Evolutionary conservation across 53 echinoderm and acorn worm species (phyloP).

Genomic region (Arbacia lixula): DNA sequence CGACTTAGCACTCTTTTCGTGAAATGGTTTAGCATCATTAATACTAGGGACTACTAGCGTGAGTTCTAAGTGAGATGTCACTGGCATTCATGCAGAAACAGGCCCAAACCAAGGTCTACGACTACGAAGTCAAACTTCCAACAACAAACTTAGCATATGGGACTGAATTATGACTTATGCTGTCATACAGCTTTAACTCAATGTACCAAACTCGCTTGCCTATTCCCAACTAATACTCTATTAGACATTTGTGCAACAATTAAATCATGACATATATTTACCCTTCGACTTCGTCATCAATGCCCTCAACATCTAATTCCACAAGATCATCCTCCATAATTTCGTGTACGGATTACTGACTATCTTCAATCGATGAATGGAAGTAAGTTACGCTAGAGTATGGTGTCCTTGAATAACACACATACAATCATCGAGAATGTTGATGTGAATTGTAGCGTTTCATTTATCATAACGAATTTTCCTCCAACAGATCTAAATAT

Average conservation of each 20-base stretch:
- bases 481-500: too few relatives aligned
- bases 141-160: not conserved
- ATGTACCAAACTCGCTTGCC: not conserved
- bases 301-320: constrained; percentile 30
- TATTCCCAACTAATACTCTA: not conserved
- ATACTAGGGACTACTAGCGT: too few relatives aligned
- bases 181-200: not conserved
- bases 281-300: constrained; percentile 7
- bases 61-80: too few relatives aligned
- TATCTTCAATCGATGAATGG: not conserved
- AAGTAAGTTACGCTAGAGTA: too few relatives aligned
- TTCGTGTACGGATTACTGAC: not conserved
- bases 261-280: not conserved
- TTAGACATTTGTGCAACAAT: not conserved
- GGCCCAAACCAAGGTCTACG: too few relatives aligned
- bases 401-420: too few relatives aligned
- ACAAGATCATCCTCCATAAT: not conserved
- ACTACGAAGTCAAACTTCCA: not conserved
- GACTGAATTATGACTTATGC: not conserved
- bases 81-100: too few relatives aligned
- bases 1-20: too few relatives aligned
- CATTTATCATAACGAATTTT: too few relatives aligned
- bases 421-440: too few relatives aligned
- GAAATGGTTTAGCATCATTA: too few relatives aligned
- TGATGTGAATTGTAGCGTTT: too few relatives aligned